Conservation (phyloP, 2,888 invertebrate genomes). For the Spilarctia lutea region DNA sequence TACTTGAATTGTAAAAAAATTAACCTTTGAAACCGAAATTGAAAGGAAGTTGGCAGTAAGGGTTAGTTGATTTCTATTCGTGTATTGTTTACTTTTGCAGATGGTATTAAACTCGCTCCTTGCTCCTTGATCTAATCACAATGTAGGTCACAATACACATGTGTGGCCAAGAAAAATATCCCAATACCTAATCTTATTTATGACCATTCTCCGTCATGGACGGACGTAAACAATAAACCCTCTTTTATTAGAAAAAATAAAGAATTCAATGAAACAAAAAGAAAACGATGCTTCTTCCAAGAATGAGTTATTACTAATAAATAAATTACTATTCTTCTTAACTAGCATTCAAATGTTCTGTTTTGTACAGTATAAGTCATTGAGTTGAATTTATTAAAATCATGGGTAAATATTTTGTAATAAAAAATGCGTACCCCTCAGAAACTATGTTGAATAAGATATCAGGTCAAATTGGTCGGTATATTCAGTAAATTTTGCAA, state of each 20-base stretch:
- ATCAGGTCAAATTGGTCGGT: too few species aligned
- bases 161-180: conserved; percentile 45
- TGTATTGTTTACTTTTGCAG: conserved; percentile 69
- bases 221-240: conserved; percentile 18
- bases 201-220: conserved; percentile 24
- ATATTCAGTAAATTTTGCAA: too few species aligned
- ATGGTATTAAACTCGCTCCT: conserved; percentile 72
- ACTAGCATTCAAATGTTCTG: not conserved
- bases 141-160: conserved; percentile 70
- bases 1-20: conserved; percentile 69
- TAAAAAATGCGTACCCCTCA: too few species aligned
- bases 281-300: conserved; percentile 36
- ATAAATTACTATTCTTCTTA: conserved; percentile 54
- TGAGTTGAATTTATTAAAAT: not conserved
- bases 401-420: too few species aligned
- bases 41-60: conserved; percentile 82
- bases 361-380: not conserved
- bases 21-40: conserved; percentile 71
- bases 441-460: not conserved
- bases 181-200: conserved; percentile 23
- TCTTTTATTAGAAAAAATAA: conserved; percentile 2
- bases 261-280: conserved; percentile 19
- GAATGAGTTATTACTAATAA: conserved; percentile 57
- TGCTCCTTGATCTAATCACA: conserved; percentile 76
- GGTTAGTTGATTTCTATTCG: conserved; percentile 75